Conservation (phyloP, 2,888 invertebrate genomes). For the Heliconius sara region DNA sequence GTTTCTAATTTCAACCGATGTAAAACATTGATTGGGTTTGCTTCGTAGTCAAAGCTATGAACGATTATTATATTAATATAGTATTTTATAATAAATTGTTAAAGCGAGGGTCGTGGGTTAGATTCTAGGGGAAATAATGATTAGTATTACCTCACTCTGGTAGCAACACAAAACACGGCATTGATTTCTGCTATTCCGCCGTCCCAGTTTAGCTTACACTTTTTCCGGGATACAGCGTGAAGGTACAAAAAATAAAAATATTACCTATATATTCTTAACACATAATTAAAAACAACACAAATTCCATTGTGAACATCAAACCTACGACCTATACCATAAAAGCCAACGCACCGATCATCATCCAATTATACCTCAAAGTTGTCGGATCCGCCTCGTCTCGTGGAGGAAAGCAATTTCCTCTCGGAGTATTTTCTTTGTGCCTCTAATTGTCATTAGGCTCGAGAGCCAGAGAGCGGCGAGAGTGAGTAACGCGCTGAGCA, state of each 20-base stretch:
- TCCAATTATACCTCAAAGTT: conserved; percentile 6
- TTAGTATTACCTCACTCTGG: background rate
- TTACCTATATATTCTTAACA: too few species aligned
- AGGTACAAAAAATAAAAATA: too few species aligned
- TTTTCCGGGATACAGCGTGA: too few species aligned
- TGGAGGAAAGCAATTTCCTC: conserved; percentile 46
- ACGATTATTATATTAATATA: too few species aligned
- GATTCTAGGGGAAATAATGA: background rate
- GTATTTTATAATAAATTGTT: too few species aligned
- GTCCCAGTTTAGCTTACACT: too few species aligned
- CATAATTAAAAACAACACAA: background rate
- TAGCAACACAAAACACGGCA: background rate
- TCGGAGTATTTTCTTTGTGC: conserved; percentile 47
- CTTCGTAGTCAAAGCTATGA: too few species aligned
- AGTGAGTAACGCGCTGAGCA: conserved; percentile 44
- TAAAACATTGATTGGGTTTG: too few species aligned
- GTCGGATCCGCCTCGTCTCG: conserved; percentile 22
- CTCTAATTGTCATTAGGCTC: conserved; percentile 47
- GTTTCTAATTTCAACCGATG: too few species aligned
- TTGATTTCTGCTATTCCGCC: too few species aligned
- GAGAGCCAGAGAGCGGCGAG: conserved; percentile 43
- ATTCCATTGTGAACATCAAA: background rate
- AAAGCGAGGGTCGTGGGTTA: too few species aligned
- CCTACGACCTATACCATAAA: background rate
- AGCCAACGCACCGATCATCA: background rate